A percentile compares a stretch with the other conserved stretches of the same genome.
These are phyloP conservation scores for Fragum sueziense DNA, from an alignment of 2,888 invertebrate genomes.

Conservation along the genomic window DNA sequence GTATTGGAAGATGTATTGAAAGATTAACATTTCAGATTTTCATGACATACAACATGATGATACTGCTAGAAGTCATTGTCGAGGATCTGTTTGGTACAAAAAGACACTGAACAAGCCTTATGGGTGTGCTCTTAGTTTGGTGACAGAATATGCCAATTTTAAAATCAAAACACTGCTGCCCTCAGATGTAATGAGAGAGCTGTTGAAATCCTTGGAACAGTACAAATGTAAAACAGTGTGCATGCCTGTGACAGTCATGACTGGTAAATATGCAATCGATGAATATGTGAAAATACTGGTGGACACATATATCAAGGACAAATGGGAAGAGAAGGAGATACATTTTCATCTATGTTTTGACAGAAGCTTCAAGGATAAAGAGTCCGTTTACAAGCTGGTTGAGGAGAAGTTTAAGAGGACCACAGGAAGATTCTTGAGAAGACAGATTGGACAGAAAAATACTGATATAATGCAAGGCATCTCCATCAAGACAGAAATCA, in stretches of 20 bases:
- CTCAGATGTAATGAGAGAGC: neutral
- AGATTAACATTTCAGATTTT: too few relatives aligned
- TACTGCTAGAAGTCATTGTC: too few relatives aligned
- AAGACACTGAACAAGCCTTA: neutral
- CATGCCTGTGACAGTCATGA: neutral
- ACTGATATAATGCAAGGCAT: too few relatives aligned
- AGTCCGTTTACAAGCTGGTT: neutral
- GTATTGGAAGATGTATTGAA: too few relatives aligned
- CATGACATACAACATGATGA: too few relatives aligned
- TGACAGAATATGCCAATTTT: neutral
- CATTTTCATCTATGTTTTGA: neutral
- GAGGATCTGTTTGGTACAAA: too few relatives aligned
- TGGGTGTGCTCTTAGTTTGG: neutral
- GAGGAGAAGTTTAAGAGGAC: neutral
- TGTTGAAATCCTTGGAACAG: neutral
- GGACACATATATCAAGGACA: neutral
- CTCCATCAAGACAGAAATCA: too few relatives aligned
- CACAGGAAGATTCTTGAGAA: neutral
- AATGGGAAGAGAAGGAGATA: neutral
- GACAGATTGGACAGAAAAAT: too few relatives aligned
- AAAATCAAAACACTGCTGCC: neutral
- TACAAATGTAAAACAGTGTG: neutral
- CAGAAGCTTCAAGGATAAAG: neutral
- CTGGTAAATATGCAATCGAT: neutral
- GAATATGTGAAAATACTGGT: neutral